Evolutionary conservation across 2,113 vertebrate genomes (phyloP), one percentile per base, ranked within the genome.

Genomic region (Mus pahari): DNA sequence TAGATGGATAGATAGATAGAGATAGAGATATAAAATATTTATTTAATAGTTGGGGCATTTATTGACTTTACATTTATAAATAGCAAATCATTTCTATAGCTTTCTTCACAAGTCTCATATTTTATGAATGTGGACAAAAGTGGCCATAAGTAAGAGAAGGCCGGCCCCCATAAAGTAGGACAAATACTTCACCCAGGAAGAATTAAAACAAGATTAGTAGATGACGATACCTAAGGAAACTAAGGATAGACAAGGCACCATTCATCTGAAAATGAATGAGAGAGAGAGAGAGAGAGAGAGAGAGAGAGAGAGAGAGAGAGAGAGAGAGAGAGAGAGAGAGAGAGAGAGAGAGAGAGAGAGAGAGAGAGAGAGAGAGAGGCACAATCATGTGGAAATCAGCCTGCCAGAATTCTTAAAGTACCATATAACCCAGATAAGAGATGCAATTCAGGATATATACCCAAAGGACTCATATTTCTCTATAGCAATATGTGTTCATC

Each of bases 121-220:
- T 7, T 64, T 60, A 87, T 70, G 24, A 91, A 31, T 58, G 2
- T 20, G 39, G 66, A 19, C 2, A 66, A 92, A 81, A 42, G 5
- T 48, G 60, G 22, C 28, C 2, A 33, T 24, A 19, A 10, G 3
- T 42, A 90, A 96, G 48, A 62, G 19, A 6, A 73, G 26, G 1
- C 5, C 92, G 14, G 3, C 0, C 10, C 66, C 24, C 7, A 48
- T 0, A 19, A 6, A 60, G 45, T 26, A 28, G 10, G 81, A 33
- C 2, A 42, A 68, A 8, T 48, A 24, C 3, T 66, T 1, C 7
- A 66, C 16, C 0, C 10, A 31, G 5, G 19, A 3, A 58, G 9
- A 70, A 92, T 81, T 17, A 24, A 78, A 86, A 53, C 20, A 60
- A 8, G 9, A 9, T 20, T 53, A 84, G 20, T 7, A 31, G 9